These are phyloP conservation scores for Julus scanicus DNA, from an alignment of 2,888 invertebrate genomes.

Conservation along the genomic window DNA sequence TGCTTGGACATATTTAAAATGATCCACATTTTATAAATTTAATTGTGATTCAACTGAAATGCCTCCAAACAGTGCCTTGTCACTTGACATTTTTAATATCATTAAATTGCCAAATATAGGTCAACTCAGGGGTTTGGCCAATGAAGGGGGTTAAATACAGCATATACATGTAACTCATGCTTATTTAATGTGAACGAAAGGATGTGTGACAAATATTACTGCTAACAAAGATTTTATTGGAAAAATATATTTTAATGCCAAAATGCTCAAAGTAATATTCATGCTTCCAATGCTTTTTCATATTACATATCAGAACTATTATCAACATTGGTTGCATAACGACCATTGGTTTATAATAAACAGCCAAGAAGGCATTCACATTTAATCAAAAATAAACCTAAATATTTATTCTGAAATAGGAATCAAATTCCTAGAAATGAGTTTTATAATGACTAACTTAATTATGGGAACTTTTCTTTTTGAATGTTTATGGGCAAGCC, in stretches of 20 bases:
- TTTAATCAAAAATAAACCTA: background rate
- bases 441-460: background rate
- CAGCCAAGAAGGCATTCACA: background rate
- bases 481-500: too few relatives aligned
- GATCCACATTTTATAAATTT: background rate
- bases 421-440: background rate
- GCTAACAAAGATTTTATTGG: background rate
- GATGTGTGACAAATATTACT: background rate
- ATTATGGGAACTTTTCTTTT: background rate
- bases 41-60: background rate
- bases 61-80: background rate
- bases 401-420: background rate
- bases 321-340: background rate
- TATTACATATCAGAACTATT: background rate
- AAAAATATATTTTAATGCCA: background rate
- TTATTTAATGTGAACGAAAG: background rate
- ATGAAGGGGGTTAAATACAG: background rate
- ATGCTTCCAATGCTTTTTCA: background rate
- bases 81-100: slow-evolving; percentile 5
- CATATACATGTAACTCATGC: background rate
- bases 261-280: background rate
- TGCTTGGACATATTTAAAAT: background rate
- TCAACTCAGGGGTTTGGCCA: background rate
- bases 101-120: background rate
- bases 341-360: background rate